phyloP scores from a whole-genome alignment of 2,888 invertebrate species.

The Scaptomyza parva region DNA sequence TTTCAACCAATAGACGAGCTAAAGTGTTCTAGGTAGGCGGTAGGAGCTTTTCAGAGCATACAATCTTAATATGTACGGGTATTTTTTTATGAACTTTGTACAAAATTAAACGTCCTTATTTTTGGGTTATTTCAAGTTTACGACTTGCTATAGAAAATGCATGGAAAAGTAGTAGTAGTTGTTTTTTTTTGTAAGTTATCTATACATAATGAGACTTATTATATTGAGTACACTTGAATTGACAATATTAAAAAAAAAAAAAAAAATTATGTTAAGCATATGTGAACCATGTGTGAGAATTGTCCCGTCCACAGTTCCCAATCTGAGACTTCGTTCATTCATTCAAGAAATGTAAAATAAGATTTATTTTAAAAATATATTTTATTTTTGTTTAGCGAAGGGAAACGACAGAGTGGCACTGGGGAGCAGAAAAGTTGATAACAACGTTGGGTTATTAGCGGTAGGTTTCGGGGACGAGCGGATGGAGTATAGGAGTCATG shows the following conservation, averaged over 20 bases:
- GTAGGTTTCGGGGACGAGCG: slow-evolving; percentile 33
- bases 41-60: slow-evolving; percentile 61
- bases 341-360: slow-evolving; percentile 63
- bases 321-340: slow-evolving; percentile 87
- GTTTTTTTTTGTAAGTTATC: slow-evolving; percentile 60
- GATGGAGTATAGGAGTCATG: slow-evolving; percentile 41
- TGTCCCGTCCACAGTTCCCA: slow-evolving; percentile 92
- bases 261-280: slow-evolving; percentile 76
- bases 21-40: slow-evolving; percentile 65
- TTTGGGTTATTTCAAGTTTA: slow-evolving; percentile 45
- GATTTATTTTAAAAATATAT: slow-evolving; percentile 22
- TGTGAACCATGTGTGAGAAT: slow-evolving; percentile 89
- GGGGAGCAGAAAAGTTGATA: slow-evolving; percentile 55
- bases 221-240: slow-evolving; percentile 49
- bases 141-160: slow-evolving; percentile 65
- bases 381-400: slow-evolving; percentile 57
- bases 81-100: slow-evolving; percentile 58
- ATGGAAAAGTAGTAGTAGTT: slow-evolving; percentile 72
- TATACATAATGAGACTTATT: slow-evolving; percentile 67
- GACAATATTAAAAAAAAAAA: slow-evolving; percentile 20
- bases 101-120: slow-evolving; percentile 48
- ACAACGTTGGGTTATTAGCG: slow-evolving; percentile 52
- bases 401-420: slow-evolving; percentile 68
- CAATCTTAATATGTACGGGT: slow-evolving; percentile 63
- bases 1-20: slow-evolving; percentile 77